Evolutionary conservation across 2,888 invertebrate species (phyloP).

Genomic region (Microplitis deprimator): DNA sequence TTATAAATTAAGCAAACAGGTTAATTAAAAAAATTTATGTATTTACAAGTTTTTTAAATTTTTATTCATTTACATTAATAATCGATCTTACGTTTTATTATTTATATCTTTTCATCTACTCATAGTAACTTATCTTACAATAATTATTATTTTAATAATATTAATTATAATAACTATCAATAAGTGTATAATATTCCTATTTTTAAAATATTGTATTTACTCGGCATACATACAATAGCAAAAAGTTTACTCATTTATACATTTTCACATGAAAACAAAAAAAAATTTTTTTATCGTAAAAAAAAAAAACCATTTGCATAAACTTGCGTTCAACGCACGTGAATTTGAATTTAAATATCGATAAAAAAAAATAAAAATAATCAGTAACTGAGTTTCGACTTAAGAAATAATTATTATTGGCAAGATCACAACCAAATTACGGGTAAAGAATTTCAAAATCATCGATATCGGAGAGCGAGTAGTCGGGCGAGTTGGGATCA

Average conservation of each 20-base stretch:
- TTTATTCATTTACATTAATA: too few relatives aligned
- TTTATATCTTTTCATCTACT: too few relatives aligned
- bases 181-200: neutral
- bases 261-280: slow-evolving; percentile 8
- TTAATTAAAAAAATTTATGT: too few relatives aligned
- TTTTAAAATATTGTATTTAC: slow-evolving; percentile 43
- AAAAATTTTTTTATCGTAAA: neutral
- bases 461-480: slow-evolving; percentile 61
- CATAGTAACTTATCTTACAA: too few relatives aligned
- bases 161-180: neutral
- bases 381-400: too few relatives aligned
- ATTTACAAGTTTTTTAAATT: too few relatives aligned
- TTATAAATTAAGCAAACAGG: too few relatives aligned
- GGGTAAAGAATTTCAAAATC: slow-evolving; percentile 57
- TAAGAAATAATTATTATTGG: neutral
- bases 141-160: neutral
- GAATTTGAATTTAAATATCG: neutral
- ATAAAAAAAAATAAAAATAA: neutral
- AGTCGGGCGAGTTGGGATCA: slow-evolving; percentile 57
- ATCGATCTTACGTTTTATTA: too few relatives aligned
- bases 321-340: neutral
- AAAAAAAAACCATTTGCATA: neutral
- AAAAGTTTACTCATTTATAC: slow-evolving; percentile 58
- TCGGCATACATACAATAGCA: slow-evolving; percentile 59
- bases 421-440: slow-evolving; percentile 3